phyloP scores from a whole-genome alignment of 2,797 vertebrate genomes.

The Tangara arthus region DNA sequence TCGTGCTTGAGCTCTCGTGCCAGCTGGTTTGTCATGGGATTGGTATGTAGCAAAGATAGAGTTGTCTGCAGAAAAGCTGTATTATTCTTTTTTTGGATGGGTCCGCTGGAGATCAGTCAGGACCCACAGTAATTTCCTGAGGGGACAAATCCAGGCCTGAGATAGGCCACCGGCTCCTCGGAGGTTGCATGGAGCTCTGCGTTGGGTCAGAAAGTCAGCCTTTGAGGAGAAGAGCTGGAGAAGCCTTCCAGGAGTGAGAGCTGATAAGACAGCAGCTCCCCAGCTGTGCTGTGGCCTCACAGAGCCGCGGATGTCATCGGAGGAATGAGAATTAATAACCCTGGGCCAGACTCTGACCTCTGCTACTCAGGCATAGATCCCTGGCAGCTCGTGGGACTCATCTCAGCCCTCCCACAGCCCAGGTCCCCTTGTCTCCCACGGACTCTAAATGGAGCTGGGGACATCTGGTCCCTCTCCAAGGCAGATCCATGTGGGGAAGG shows the following conservation, averaged over 20 bases:
- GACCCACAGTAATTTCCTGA: conserved; percentile 43
- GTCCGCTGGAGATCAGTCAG: conserved; percentile 48
- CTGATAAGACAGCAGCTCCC: conserved; percentile 58
- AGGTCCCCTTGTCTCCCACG: not conserved
- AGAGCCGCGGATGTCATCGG: not conserved
- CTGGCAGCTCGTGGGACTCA: not conserved
- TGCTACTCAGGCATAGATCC: not conserved
- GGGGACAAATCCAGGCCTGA: conserved; percentile 36
- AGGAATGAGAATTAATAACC: conserved; percentile 35
- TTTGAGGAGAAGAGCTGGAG: conserved; percentile 52
- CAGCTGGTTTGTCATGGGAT: conserved; percentile 70
- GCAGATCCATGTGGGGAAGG: not conserved
- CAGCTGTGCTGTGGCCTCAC: conserved; percentile 47
- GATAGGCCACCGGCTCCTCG: conserved; percentile 30
- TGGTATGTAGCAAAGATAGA: conserved; percentile 73
- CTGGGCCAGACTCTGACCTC: conserved; percentile 42
- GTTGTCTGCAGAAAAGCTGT: conserved; percentile 58
- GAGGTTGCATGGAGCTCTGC: not conserved
- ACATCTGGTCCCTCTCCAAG: not conserved
- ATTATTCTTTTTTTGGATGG: conserved; percentile 65
- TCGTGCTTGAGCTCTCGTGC: conserved; percentile 53
- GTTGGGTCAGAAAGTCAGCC: conserved; percentile 25
- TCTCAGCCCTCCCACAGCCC: not conserved
- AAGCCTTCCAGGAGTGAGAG: conserved; percentile 47
- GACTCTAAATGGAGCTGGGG: not conserved